Conservation (phyloP, 2,888 invertebrate species). For the Archaeoteleia sp. region DNA sequence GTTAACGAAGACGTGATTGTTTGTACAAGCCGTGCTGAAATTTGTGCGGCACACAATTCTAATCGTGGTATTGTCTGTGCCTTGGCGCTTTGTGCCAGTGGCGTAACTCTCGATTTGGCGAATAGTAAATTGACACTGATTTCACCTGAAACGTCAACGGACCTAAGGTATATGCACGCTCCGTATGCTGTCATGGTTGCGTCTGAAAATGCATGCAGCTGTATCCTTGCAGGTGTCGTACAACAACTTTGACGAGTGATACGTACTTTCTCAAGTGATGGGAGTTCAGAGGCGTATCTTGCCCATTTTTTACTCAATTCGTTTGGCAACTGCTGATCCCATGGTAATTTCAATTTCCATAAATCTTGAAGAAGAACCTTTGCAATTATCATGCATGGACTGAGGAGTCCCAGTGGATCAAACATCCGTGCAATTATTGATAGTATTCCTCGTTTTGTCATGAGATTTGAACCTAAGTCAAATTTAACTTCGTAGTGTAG, state of each 20-base stretch:
- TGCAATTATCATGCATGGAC: constrained; percentile 52
- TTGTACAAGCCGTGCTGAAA: neutral
- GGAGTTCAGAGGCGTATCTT: constrained; percentile 2
- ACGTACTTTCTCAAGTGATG: neutral
- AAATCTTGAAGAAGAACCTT: constrained; percentile 48
- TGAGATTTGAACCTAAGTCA: neutral
- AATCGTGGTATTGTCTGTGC: neutral
- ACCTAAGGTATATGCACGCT: constrained; percentile 15
- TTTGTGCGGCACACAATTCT: neutral
- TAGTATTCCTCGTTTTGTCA: constrained; percentile 19
- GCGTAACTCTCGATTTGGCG: neutral
- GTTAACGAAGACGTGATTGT: too few relatives aligned
- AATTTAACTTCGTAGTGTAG: neutral
- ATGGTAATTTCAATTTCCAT: constrained; percentile 20
- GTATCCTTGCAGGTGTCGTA: constrained; percentile 7
- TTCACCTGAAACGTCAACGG: neutral
- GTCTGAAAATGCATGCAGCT: constrained; percentile 17
- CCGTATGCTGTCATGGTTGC: constrained; percentile 11
- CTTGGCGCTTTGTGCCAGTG: neutral
- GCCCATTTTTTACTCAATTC: neutral
- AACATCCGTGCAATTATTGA: constrained; percentile 52
- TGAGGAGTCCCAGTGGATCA: constrained; percentile 55
- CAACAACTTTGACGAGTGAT: constrained; percentile 5
- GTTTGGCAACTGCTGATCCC: constrained; percentile 3
- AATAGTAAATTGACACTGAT: neutral